Base-by-base conservation (phyloP, 2,113 vertebrate species). In the Petroica traversi region DNA sequence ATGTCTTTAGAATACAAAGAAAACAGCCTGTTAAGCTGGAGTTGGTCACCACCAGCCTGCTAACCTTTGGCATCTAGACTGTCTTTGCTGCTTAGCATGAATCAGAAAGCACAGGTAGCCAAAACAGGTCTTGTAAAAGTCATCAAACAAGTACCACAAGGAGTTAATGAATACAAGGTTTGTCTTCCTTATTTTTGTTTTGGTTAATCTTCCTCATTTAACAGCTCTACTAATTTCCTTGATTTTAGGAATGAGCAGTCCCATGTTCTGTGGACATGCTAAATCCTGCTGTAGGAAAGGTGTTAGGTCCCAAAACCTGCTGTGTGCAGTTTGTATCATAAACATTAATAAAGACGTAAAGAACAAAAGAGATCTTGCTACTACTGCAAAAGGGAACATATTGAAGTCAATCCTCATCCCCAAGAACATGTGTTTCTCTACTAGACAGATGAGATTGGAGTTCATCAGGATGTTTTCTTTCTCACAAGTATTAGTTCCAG, bases 321-420 rank as follows among this genome's bases (percentile, higher is more conserved):
- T 86, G 19, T 92, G 86, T 90, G 85, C 72, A 59, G 79, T 96
- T 97, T 33, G 3, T 95, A 75, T 89, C 52, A 14, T 90, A 88
- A 72, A 84, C 87, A 89, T 96, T 92, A 95, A 63, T 94, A 97
- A 96, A 95, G 78, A 73, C 81, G 64, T 88, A 93, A 94, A 97
- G 88, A 95, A 86, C 92, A 97, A 97, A 97, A 83, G 48, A 92
- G 40, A 46, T 34, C 15, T 41, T 92, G 81, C 45, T 95, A 51
- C 66, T 88, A 36, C 49, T 80, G 71, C 83, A 75, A 22, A 26
- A 91, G 93, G 31, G 22, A 20, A 46, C 38, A 15, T 55, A 36
- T 2, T 81, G 73, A 72, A 87, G 69, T 38, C 64, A 78, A 6
- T 55, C 22, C 54, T 19, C 55, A 28, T 59, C 5, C 51, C 31